These are phyloP conservation scores for Pseudococcus longispinus DNA, from an alignment of 2,888 invertebrate species.

Conservation along the genomic window DNA sequence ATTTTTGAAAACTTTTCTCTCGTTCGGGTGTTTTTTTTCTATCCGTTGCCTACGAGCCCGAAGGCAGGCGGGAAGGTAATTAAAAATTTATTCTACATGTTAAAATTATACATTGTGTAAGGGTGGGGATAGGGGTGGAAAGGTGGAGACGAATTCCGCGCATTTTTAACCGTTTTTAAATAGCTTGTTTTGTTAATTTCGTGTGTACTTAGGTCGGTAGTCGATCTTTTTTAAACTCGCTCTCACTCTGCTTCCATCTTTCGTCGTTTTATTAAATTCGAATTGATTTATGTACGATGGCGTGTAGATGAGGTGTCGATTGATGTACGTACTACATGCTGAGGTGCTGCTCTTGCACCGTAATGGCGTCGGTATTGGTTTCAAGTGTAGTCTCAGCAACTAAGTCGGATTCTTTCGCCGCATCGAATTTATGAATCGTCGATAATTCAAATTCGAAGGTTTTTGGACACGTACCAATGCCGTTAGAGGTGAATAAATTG, in stretches of 20 bases:
- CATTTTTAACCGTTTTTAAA: constrained; percentile 30
- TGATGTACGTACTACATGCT: neutral
- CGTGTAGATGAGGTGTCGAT: neutral
- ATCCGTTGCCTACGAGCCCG: no score
- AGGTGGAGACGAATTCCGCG: constrained; percentile 23
- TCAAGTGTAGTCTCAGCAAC: neutral
- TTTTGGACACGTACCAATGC: neutral
- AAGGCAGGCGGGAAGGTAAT: neutral
- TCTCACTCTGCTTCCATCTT: neutral
- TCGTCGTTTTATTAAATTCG: constrained; percentile 43
- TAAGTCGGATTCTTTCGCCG: no score
- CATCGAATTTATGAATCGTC: neutral
- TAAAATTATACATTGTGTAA: neutral
- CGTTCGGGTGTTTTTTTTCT: neutral
- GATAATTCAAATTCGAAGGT: constrained; percentile 12
- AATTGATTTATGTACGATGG: constrained; percentile 20
- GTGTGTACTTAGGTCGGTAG: neutral
- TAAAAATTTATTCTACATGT: constrained; percentile 35
- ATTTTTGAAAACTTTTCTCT: neutral
- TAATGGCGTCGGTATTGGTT: neutral
- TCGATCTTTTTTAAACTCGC: neutral
- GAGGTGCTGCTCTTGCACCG: no score
- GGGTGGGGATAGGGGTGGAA: neutral
- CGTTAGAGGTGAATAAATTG: neutral
- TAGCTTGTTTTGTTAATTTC: constrained; percentile 6